Evolutionary conservation across 2,888 invertebrate genomes (phyloP).

Genomic region (Melanchra persicariae): DNA sequence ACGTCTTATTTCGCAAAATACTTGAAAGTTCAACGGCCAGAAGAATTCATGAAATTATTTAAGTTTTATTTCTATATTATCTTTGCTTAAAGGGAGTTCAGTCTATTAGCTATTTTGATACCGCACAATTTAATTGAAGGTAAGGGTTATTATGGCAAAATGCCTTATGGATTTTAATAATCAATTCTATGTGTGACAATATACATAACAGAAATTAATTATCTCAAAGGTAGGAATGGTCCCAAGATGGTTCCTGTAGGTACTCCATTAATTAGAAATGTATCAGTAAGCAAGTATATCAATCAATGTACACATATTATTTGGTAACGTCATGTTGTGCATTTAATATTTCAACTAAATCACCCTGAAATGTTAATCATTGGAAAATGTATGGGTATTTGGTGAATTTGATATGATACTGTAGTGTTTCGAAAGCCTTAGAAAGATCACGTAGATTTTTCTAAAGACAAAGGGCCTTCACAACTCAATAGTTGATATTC

Average conservation of each 20-base stretch:
- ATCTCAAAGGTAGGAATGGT: background rate
- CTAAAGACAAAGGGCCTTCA: background rate
- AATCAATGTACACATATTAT: background rate
- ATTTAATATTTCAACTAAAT: background rate
- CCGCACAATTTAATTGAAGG: constrained; percentile 6
- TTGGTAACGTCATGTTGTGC: background rate
- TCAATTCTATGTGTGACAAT: background rate
- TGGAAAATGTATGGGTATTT: too few species aligned
- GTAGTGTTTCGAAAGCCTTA: background rate
- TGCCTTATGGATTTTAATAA: background rate
- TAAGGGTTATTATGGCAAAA: background rate
- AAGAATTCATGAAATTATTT: constrained; percentile 63
- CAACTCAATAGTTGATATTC: background rate
- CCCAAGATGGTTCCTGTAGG: background rate
- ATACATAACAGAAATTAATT: background rate
- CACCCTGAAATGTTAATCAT: too few species aligned
- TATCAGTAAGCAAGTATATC: background rate
- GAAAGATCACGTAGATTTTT: background rate
- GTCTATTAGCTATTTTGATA: constrained; percentile 47
- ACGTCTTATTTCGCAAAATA: constrained; percentile 64
- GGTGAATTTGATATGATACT: background rate
- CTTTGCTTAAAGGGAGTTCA: constrained; percentile 25
- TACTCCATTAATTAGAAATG: constrained; percentile 14
- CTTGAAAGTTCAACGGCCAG: constrained; percentile 60
- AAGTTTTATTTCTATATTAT: constrained; percentile 55